phyloP scores from a whole-genome alignment of 2,113 vertebrate genomes.

The Pongo pygmaeus region DNA sequence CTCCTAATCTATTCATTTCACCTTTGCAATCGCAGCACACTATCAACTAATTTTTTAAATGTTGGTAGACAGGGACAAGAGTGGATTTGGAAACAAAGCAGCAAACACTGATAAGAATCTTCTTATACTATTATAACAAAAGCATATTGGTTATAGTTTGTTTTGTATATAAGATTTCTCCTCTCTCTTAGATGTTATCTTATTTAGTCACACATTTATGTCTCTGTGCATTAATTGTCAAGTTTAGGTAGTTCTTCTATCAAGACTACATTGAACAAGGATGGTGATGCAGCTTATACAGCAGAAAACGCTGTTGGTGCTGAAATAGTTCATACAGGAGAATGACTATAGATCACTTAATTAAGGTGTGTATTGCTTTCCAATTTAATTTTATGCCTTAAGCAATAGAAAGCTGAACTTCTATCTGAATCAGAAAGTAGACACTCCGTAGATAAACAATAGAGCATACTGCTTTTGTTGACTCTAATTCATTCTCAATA shows the following conservation, averaged over 20 bases:
- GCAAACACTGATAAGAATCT: constrained; percentile 55
- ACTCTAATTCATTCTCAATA: not conserved
- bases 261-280: constrained; percentile 62
- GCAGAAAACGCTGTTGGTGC: constrained; percentile 50
- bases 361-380: constrained; percentile 74
- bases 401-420: constrained; percentile 65
- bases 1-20: constrained; percentile 80
- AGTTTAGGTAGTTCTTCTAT: constrained; percentile 63
- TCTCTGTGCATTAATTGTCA: constrained; percentile 68
- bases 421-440: constrained; percentile 54
- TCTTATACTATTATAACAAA: not conserved
- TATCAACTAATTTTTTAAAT: constrained; percentile 75
- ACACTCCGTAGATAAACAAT: not conserved
- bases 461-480: not conserved
- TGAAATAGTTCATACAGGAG: constrained; percentile 64
- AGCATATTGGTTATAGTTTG: constrained; percentile 36
- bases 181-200: constrained; percentile 53
- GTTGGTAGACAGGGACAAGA: constrained; percentile 70
- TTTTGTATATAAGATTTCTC: not conserved
- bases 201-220: constrained; percentile 46
- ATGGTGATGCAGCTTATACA: constrained; percentile 58
- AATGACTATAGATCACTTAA: constrained; percentile 76
- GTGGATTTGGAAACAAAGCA: constrained; percentile 69
- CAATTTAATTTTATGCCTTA: constrained; percentile 74
- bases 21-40: constrained; percentile 71